These are phyloP conservation scores for Amphipyra berbera DNA, from an alignment of 2,888 invertebrate species.

Conservation along the genomic window DNA sequence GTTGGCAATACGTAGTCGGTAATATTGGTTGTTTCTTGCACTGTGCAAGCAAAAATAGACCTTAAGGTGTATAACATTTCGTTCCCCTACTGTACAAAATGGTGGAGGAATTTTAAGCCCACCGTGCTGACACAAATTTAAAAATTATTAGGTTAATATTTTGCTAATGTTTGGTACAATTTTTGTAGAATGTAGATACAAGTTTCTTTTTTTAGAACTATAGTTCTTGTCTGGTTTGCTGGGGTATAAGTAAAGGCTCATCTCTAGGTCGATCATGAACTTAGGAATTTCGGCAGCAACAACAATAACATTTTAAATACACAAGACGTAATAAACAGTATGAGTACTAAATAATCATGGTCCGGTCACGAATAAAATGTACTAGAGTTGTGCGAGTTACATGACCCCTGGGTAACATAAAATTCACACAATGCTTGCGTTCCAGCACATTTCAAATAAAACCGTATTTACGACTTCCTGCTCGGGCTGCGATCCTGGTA, in stretches of 20 bases:
- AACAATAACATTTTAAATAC: slow-evolving; percentile 37
- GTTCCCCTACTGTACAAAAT: too few relatives aligned
- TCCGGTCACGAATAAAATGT: slow-evolving; percentile 72
- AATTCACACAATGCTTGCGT: slow-evolving; percentile 73
- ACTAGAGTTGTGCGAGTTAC: slow-evolving; percentile 68
- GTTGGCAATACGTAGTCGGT: too few relatives aligned
- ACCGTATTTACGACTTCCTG: slow-evolving; percentile 80
- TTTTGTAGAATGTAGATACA: too few relatives aligned
- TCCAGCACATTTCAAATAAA: slow-evolving; percentile 79
- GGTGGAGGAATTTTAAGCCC: slow-evolving; percentile 6
- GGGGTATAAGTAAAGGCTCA: not conserved
- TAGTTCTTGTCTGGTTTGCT: too few relatives aligned
- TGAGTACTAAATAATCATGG: slow-evolving; percentile 53
- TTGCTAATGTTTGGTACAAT: too few relatives aligned
- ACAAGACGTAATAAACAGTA: slow-evolving; percentile 43
- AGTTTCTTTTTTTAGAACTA: too few relatives aligned
- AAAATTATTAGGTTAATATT: not conserved
- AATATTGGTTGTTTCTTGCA: too few relatives aligned
- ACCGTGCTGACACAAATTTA: slow-evolving; percentile 10
- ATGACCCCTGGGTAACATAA: slow-evolving; percentile 77
- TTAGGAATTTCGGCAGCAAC: slow-evolving; percentile 10
- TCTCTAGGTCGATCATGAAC: not conserved
- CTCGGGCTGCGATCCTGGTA: slow-evolving; percentile 63
- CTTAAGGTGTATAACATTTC: too few relatives aligned
- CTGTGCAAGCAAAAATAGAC: too few relatives aligned